Conservation (phyloP, 2,888 invertebrate species). For the Leistus spinibarbis region DNA sequence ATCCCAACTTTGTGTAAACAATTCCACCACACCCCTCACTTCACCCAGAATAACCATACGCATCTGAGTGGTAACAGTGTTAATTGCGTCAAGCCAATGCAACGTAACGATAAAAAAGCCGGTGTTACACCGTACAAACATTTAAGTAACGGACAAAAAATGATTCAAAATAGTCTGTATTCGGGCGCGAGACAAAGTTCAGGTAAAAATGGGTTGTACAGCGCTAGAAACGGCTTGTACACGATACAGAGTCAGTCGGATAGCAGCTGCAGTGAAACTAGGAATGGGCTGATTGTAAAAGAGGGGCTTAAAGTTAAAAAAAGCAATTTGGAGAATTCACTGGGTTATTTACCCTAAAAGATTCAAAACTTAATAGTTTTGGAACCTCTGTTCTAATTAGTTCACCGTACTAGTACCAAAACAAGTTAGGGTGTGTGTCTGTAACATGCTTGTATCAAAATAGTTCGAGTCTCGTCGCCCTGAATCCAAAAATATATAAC, state of each 20-base stretch:
- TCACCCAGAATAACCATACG: not conserved
- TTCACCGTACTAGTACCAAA: no score
- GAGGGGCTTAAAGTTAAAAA: slow-evolving; percentile 49
- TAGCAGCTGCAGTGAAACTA: slow-evolving; percentile 45
- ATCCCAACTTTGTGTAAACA: not conserved
- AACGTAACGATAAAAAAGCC: slow-evolving; percentile 38
- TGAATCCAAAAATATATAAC: no score
- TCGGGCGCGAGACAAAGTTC: slow-evolving; percentile 34
- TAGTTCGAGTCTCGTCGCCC: no score
- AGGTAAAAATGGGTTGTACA: slow-evolving; percentile 50
- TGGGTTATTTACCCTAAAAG: slow-evolving; percentile 67
- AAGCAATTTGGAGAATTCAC: slow-evolving; percentile 65
- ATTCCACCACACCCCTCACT: slow-evolving; percentile 35
- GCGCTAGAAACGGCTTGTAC: slow-evolving; percentile 56
- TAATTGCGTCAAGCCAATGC: not conserved
- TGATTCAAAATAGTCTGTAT: slow-evolving; percentile 53
- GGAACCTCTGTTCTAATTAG: no score
- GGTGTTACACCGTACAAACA: slow-evolving; percentile 30
- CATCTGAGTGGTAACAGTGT: not conserved
- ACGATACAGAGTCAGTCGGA: slow-evolving; percentile 59
- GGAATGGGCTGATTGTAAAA: slow-evolving; percentile 17
- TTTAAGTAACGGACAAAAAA: slow-evolving; percentile 47
- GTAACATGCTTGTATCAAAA: no score
- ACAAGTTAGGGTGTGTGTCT: no score
- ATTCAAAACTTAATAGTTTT: no score